Evolutionary conservation across 2,888 invertebrate species (phyloP).

Genomic region (Drosophila nr. medialis): DNA sequence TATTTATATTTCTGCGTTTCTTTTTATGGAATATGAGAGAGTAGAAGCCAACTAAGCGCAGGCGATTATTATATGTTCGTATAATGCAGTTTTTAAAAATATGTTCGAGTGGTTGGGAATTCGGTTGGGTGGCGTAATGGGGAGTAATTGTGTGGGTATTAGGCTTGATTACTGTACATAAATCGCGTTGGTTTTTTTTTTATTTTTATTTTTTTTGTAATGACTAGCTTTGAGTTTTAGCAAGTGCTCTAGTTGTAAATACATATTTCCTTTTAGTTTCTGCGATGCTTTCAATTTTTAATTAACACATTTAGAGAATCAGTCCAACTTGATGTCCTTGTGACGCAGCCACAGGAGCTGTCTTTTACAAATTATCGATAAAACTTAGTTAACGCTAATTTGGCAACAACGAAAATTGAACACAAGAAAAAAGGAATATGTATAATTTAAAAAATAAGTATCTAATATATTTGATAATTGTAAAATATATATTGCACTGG

Average conservation of each 20-base stretch:
- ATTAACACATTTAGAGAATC: slow-evolving; percentile 62
- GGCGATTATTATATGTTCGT: slow-evolving; percentile 33
- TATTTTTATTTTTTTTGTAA: slow-evolving; percentile 13
- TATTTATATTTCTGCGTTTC: slow-evolving; percentile 18
- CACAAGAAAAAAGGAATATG: slow-evolving; percentile 21
- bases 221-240: slow-evolving; percentile 66
- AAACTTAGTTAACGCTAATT: slow-evolving; percentile 76
- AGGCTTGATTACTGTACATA: slow-evolving; percentile 67
- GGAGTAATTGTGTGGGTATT: slow-evolving; percentile 15
- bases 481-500: slow-evolving; percentile 63
- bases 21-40: slow-evolving; percentile 15
- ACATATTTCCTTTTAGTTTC: slow-evolving; percentile 19
- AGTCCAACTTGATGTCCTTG: slow-evolving; percentile 61
- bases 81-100: slow-evolving; percentile 18
- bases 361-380: slow-evolving; percentile 49
- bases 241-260: slow-evolving; percentile 58
- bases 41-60: slow-evolving; percentile 54
- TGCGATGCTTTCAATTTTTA: slow-evolving; percentile 44
- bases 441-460: slow-evolving; percentile 19
- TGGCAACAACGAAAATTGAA: slow-evolving; percentile 73
- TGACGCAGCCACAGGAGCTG: slow-evolving; percentile 25
- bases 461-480: slow-evolving; percentile 20
- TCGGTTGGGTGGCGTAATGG: slow-evolving; percentile 1
- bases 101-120: neutral
- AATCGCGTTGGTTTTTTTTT: slow-evolving; percentile 28